Evolutionary conservation across 2,888 invertebrate species (phyloP), one percentile per base, ranked within the genome.

Genomic region (Eudasyphora cyanicolor): DNA sequence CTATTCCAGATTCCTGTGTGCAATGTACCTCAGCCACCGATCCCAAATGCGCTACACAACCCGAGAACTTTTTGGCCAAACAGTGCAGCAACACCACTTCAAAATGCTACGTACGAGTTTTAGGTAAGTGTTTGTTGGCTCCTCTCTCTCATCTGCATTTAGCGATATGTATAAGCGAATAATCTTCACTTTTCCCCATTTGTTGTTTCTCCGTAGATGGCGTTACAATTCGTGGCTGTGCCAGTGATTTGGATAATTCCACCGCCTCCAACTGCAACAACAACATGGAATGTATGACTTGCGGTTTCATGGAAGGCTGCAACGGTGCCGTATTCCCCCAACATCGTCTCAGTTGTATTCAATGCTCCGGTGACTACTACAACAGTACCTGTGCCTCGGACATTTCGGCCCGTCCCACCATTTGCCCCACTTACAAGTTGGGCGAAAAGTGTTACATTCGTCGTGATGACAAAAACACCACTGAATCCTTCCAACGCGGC

Each of bases 381-480:
- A 89, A 87, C 7, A 89, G 89, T 38, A 70, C 82, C 2, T 91
- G 92, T 62, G 91, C 91, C 49, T 85, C 64, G 14, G 86, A 90
- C 29, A 86, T 87, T 10, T 88, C 86, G 67, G 85, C 85, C 5
- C 85, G 82, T 29, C 85, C 89, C 19, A 73, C 67, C 0, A 86
- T 90, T 35, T 91, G 91, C 38, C 88, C 90, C 1, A 85, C 86
- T 1, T 92, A 91, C 71, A 85, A 86, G 64, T 82, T 90, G 62
- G 90, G 89, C 8, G 91, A 91, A 24, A 87, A 87, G 74, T 91
- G 91, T 82, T 90, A 86, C 79, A 88, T 92, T 12, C 89, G 91
- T 21, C 89, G 89, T 69, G 89, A 88, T 67, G 75, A 83, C 4
- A 87, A 85, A 6, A 87, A 87, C 57, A 62, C 76, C 6, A 87